phyloP scores from a whole-genome alignment of 2,888 invertebrate species.

The Gymnosoma rotundatum region DNA sequence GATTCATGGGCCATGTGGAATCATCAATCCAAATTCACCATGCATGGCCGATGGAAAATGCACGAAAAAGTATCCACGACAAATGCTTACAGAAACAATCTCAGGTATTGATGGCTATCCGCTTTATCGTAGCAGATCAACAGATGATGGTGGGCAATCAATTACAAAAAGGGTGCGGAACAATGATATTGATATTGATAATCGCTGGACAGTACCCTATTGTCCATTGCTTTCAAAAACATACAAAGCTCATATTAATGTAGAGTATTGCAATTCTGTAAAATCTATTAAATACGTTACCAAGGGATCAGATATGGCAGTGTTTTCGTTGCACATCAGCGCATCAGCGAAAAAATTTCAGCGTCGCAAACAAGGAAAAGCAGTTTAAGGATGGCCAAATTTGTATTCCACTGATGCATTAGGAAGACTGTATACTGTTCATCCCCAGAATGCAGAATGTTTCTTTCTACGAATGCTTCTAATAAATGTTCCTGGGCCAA shows the following conservation, averaged over 20 bases:
- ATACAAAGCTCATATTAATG: conserved; percentile 2
- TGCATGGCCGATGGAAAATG: conserved; percentile 72
- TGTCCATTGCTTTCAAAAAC: conserved; percentile 1
- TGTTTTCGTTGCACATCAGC: not conserved
- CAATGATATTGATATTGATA: conserved; percentile 26
- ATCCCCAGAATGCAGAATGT: conserved; percentile 35
- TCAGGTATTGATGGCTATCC: conserved; percentile 61
- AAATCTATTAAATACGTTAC: not conserved
- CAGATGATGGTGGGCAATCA: conserved; percentile 53
- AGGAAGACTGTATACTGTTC: conserved; percentile 17
- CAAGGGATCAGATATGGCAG: not conserved
- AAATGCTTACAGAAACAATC: conserved; percentile 60
- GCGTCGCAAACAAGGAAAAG: conserved; percentile 11
- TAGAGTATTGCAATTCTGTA: not conserved
- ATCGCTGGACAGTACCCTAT: conserved; percentile 1
- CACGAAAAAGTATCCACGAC: conserved; percentile 68
- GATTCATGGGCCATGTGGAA: conserved; percentile 70
- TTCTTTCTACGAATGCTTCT: conserved; percentile 40
- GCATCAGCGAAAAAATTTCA: conserved; percentile 2
- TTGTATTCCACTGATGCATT: conserved; percentile 9
- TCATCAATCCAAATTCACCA: conserved; percentile 63
- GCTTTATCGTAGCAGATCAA: conserved; percentile 63
- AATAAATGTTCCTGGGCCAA: conserved; percentile 42
- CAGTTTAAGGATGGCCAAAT: conserved; percentile 18
- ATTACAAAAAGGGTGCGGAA: conserved; percentile 9